Conservation (phyloP, 2,888 invertebrate species). For the Lampropteryx suffumata region DNA sequence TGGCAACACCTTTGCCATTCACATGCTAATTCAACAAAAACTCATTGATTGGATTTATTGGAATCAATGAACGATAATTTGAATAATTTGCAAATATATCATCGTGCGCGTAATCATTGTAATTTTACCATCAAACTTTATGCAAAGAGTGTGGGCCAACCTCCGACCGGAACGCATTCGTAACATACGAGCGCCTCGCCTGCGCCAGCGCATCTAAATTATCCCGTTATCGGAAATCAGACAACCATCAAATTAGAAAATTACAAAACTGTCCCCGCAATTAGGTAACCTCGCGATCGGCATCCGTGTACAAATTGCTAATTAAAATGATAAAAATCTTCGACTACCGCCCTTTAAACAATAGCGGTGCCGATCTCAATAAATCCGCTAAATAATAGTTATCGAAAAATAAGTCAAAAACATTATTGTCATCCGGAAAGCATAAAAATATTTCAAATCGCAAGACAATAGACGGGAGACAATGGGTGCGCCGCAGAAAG, state of each 20-base stretch:
- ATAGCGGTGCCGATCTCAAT: slow-evolving; percentile 54
- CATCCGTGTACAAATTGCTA: slow-evolving; percentile 67
- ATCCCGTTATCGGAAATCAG: slow-evolving; percentile 40
- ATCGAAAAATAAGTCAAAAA: slow-evolving; percentile 77
- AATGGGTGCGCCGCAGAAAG: slow-evolving; percentile 75
- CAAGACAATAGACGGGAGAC: slow-evolving; percentile 78
- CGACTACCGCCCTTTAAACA: slow-evolving; percentile 44
- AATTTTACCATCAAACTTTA: slow-evolving; percentile 46
- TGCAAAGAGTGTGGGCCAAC: slow-evolving; percentile 31
- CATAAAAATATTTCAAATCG: slow-evolving; percentile 81
- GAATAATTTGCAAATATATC: slow-evolving; percentile 72
- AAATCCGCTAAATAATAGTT: slow-evolving; percentile 81
- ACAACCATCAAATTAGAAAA: slow-evolving; percentile 48
- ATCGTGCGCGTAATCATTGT: slow-evolving; percentile 52
- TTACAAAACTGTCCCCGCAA: slow-evolving; percentile 53
- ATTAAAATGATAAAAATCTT: slow-evolving; percentile 55
- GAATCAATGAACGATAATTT: slow-evolving; percentile 59
- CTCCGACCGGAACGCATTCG: slow-evolving; percentile 6
- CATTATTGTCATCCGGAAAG: slow-evolving; percentile 78
- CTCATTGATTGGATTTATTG: slow-evolving; percentile 60
- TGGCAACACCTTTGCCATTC: slow-evolving; percentile 53
- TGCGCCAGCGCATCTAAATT: no score
- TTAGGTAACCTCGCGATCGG: slow-evolving; percentile 46
- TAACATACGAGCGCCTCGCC: slow-evolving; percentile 7
- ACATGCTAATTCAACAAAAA: slow-evolving; percentile 68